Evolutionary conservation across 2,113 vertebrate species (phyloP).

Genomic region (Suricata suricatta): DNA sequence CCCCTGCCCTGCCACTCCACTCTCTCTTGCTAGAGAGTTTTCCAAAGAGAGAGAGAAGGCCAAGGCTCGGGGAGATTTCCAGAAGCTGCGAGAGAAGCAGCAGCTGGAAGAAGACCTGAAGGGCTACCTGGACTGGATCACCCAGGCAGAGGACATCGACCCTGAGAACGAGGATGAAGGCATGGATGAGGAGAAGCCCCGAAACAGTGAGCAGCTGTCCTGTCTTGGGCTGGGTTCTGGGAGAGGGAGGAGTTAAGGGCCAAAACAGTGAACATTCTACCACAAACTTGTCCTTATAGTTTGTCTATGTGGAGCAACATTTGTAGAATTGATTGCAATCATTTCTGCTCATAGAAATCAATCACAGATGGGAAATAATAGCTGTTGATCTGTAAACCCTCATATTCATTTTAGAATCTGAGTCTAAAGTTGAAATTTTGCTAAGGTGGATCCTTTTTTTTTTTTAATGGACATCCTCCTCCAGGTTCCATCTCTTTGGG

Average conservation of each 20-base stretch:
- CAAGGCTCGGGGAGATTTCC: conserved; percentile 98
- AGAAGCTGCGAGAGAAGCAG: conserved; percentile 97
- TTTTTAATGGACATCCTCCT: background rate
- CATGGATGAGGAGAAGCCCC: conserved; percentile 96
- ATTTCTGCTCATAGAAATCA: background rate
- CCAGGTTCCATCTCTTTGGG: background rate
- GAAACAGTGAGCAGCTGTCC: conserved; percentile 92
- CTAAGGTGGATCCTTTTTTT: background rate
- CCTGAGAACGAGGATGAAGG: conserved; percentile 99
- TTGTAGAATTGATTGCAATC: background rate
- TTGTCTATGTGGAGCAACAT: background rate
- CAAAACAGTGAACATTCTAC: background rate
- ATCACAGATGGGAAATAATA: accelerated
- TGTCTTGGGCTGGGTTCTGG: conserved; percentile 26
- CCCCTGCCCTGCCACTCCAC: background rate
- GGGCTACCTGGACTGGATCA: conserved; percentile 99
- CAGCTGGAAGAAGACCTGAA: conserved; percentile 98
- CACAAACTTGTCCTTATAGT: conserved; percentile 20
- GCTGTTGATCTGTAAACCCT: background rate
- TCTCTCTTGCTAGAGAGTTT: conserved; percentile 92
- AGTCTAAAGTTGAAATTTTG: background rate
- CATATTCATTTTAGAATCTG: background rate
- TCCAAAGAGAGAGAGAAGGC: conserved; percentile 99
- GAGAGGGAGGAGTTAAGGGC: background rate
- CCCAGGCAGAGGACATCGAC: conserved; percentile 99